Evolutionary conservation across 2,113 vertebrate species (phyloP), one percentile per base, ranked within the genome.

Genomic region (Ibidorhyncha struthersii): DNA sequence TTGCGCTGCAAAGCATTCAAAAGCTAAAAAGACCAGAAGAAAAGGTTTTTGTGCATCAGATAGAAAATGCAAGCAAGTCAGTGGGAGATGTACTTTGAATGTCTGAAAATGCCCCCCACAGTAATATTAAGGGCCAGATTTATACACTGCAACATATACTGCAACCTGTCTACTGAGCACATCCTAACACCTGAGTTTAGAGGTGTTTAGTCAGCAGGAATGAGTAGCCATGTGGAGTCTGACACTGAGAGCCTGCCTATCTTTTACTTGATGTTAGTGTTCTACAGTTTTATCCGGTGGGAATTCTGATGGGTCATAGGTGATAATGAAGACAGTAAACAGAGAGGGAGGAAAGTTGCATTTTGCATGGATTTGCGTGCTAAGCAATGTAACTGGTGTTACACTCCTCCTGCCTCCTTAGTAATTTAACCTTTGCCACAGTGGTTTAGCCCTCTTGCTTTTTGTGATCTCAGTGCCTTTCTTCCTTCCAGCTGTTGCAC

Each of bases 341-440:
- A 90, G 38, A 71, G 11, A 72, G 71, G 25, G 59, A 80, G 36
- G 45, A 92, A 89, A 32, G 19, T 62, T 53, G 53, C 40, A 40
- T 40, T 40, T 40, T 40, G 40, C 43, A 45, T 80, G 67, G 72
- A 90, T 77, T 79, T 77, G 74, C 36, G 76, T 61, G 62, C 70
- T 92, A 43, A 43, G n/a, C 38, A 92, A 74, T 30, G 58, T 50
- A 96, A 85, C 29, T 79, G 30, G 63, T 15, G 5, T 61, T 49
- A 34, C 4, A 58, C 25, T 95, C 59, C 80, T 90, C 59, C 69
- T 50, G 65, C 52, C 87, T 92, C 82, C 67, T 92, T 40, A 86
- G 67, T 82, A 88, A 90, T 65, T 85, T 86, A 95, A 95, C 82
- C 86, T 93, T 88, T 82, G 66, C 40, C 79, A 63, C 7, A 82